Conservation (phyloP, 2,797 vertebrate genomes). For the Limnodromus scolopaceus region DNA sequence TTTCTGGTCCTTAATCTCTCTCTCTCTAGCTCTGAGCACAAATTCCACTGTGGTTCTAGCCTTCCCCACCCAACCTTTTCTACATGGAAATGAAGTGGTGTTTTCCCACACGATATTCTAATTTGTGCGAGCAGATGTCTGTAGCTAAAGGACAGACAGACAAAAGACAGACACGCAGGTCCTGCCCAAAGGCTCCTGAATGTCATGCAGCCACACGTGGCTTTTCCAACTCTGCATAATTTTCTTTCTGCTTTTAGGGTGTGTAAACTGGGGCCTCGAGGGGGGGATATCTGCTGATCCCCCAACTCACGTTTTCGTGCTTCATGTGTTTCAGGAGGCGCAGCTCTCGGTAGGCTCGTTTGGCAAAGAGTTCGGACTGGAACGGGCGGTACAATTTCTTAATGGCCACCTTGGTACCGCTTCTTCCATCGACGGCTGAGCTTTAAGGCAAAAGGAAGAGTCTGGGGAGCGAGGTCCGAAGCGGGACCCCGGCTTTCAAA, state of each 20-base stretch:
- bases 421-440: constrained; percentile 89
- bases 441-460: constrained; percentile 69
- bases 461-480: neutral
- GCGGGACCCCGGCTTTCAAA: too few relatives aligned
- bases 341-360: constrained; percentile 91
- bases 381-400: constrained; percentile 96
- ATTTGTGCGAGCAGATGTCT: neutral
- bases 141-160: neutral
- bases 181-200: neutral
- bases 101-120: neutral
- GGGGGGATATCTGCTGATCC: neutral
- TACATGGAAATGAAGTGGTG: neutral
- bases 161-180: neutral
- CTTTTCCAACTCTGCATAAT: neutral
- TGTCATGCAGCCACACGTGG: neutral
- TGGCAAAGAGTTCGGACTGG: constrained; percentile 93
- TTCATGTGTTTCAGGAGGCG: constrained; percentile 96
- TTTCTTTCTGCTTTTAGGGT: neutral
- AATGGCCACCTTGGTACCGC: constrained; percentile 90
- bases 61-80: neutral
- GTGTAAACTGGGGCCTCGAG: too few relatives aligned
- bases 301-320: constrained; percentile 90
- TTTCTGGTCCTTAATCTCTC: neutral
- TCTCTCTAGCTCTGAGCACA: neutral
- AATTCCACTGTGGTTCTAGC: neutral